Conservation (phyloP, 1,140 invertebrate species). For the Bathynomus jamesi region DNA sequence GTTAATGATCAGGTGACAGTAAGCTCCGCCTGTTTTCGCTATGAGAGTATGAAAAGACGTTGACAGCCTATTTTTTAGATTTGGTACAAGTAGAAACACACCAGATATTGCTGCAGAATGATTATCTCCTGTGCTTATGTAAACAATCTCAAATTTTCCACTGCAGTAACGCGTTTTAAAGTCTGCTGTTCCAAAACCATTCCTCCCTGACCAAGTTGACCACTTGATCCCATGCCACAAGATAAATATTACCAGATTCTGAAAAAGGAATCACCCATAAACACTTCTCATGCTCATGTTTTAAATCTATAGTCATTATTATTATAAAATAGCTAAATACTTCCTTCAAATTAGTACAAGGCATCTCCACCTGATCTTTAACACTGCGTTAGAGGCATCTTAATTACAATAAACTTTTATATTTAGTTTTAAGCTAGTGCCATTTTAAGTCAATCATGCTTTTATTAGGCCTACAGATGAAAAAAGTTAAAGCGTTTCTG, state of each 20-base stretch:
- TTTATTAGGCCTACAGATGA: no score
- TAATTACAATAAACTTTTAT: no score
- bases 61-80: no score
- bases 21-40: no score
- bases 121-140: conserved; percentile 58
- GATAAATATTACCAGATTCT: conserved; percentile 56
- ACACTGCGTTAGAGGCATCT: no score
- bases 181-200: conserved; percentile 38
- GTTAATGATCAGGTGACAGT: no score
- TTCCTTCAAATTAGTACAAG: background rate
- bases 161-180: conserved; percentile 41
- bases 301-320: background rate
- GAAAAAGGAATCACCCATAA: conserved; percentile 44
- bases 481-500: no score
- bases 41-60: no score
- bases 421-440: no score
- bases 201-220: conserved; percentile 60
- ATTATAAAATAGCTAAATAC: background rate
- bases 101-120: conserved; percentile 63
- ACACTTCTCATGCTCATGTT: no score
- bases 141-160: conserved; percentile 46
- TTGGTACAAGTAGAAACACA: conserved; percentile 43
- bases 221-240: conserved; percentile 59
- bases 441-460: no score
- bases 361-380: no score